Evolutionary conservation across 1,140 invertebrate species (phyloP).

Genomic region (Ceratosolen solmsi): DNA sequence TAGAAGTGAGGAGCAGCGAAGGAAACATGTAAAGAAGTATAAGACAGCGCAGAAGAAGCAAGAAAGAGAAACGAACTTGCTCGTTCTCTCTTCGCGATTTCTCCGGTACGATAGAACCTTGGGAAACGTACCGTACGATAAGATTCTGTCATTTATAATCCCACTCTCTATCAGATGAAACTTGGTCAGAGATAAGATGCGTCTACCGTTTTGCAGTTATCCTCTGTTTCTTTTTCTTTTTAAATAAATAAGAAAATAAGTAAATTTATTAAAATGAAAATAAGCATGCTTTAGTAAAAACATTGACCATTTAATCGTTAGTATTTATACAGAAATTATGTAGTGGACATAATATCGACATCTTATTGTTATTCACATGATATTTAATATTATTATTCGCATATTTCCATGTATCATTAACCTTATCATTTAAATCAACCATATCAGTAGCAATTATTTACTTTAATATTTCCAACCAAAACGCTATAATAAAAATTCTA

Average conservation of each 20-base stretch:
- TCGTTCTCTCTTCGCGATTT: conserved; percentile 41
- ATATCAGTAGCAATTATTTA: no score
- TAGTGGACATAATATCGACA: neutral
- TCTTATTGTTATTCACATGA: no score
- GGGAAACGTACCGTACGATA: conserved; percentile 48
- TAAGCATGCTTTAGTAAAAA: neutral
- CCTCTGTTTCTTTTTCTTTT: conserved; percentile 33
- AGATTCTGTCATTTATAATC: conserved; percentile 54
- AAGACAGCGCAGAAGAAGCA: neutral
- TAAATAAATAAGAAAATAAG: conserved; percentile 12
- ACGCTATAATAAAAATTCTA: no score
- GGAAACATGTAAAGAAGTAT: conserved; percentile 36
- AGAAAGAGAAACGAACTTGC: conserved; percentile 34
- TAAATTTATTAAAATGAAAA: neutral
- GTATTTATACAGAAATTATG: conserved; percentile 1
- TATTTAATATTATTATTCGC: no score
- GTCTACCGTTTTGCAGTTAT: conserved; percentile 45
- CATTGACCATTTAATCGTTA: neutral
- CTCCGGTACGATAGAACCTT: conserved; percentile 47
- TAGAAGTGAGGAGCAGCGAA: conserved; percentile 16
- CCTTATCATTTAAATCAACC: no score
- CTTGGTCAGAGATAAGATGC: conserved; percentile 41
- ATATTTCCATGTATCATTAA: no score
- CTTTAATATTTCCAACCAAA: no score
- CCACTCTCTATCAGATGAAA: conserved; percentile 46